Evolutionary conservation across 2,888 invertebrate genomes (phyloP).

Genomic region (Cheilosia variabilis): DNA sequence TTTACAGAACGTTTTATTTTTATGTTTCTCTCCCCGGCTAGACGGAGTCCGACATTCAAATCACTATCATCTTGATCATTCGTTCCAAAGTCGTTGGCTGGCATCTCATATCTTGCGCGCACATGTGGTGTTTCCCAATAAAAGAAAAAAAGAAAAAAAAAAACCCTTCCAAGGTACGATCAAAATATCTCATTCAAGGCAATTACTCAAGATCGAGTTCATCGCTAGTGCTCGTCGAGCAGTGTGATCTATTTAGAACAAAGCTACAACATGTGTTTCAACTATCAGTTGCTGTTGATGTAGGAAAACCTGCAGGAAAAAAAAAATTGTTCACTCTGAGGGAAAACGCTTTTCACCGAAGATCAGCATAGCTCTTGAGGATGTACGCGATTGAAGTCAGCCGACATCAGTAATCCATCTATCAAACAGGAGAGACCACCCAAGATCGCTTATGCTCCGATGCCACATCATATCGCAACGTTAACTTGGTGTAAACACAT

Average conservation of each 20-base stretch:
- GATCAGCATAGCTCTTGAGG: constrained; percentile 29
- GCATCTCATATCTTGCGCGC: constrained; percentile 15
- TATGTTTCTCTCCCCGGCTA: constrained; percentile 61
- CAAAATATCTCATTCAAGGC: constrained; percentile 72
- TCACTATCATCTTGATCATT: constrained; percentile 47
- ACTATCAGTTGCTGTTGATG: constrained; percentile 5
- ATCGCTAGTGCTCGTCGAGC: constrained; percentile 27
- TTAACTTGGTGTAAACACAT: constrained; percentile 76
- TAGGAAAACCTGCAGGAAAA: constrained; percentile 13
- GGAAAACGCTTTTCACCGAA: constrained; percentile 48
- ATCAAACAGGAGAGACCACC: constrained; percentile 68
- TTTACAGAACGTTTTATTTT: constrained; percentile 56
- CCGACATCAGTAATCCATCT: constrained; percentile 75
- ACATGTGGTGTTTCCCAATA: constrained; percentile 59
- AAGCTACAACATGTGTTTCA: constrained; percentile 59
- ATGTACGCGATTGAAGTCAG: constrained; percentile 57
- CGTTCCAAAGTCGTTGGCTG: constrained; percentile 48
- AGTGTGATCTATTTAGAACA: constrained; percentile 51
- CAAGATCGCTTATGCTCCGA: constrained; percentile 51
- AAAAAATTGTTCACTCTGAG: constrained; percentile 7
- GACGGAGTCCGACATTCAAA: constrained; percentile 65
- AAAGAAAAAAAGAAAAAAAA: constrained; percentile 27
- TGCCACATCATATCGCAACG: constrained; percentile 73
- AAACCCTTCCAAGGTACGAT: constrained; percentile 61
- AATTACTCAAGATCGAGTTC: constrained; percentile 68